Base-by-base conservation (phyloP, 2,797 vertebrate genomes). In the Crax fasciolata region DNA sequence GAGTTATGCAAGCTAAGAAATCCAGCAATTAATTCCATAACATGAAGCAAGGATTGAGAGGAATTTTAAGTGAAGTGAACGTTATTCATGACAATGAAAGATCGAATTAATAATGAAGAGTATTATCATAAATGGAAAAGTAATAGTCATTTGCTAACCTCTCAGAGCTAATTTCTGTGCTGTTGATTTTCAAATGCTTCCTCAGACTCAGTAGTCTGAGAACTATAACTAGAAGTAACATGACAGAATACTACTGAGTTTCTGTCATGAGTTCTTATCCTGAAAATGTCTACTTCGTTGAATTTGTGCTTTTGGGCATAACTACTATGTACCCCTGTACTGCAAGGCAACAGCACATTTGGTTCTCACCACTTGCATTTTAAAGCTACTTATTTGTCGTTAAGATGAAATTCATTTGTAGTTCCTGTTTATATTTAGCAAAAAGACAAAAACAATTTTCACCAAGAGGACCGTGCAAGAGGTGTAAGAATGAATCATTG, bases 151-250 rank as follows among this genome's bases (percentile, higher is more conserved):
- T 92, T 88, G 38, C 38, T 84, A 66, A 30, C 71, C 74, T 75
- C 77, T 71, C 68, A 62, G 51, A 86, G 32, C 28, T 68, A 81
- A 81, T 78, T 85, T 85, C 72, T 43, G 20, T 9, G 5, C 58
- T 55, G 38, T 15, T 91, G 54, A 83, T 89, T 93, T 92, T 68
- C n/a, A 78, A 72, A 88, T 28, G 54, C n/a, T 51, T 93, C 52
- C 49, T 81, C 19, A 72, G 5, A 86, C 20, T 65, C 67, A 2
- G 16, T 55, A 44, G 43, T 13, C n/a, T 87, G 79, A 92, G 10
- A 66, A 46, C 13, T 9, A 1, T 49, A 76, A 58, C 54, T 54
- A 82, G 63, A 77, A 76, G 62, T 58, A 71, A 83, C 38, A 77
- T 61, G 20, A 72, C 52, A 77, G 82, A 79, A 67, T 44, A 84